Evolutionary conservation across 2,113 vertebrate species (phyloP).

Genomic region (Megaceryle torquata): DNA sequence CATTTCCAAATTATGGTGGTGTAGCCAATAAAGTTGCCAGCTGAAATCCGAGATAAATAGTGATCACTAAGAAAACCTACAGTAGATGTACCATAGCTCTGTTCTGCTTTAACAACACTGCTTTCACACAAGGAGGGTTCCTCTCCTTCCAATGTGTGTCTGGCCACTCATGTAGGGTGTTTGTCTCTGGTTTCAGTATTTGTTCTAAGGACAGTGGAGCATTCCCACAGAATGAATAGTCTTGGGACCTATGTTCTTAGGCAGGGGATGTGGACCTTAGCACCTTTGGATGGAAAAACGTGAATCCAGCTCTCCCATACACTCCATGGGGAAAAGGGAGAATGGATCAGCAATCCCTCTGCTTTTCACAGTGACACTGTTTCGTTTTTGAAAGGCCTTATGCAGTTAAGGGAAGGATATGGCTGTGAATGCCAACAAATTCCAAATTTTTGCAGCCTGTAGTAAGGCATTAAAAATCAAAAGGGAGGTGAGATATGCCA

Average conservation of each 20-base stretch:
- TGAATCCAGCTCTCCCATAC: background rate
- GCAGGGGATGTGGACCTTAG: background rate
- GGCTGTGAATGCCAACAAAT: background rate
- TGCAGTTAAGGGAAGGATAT: background rate
- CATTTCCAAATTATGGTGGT: background rate
- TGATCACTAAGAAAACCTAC: background rate
- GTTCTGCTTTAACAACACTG: background rate
- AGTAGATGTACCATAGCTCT: background rate
- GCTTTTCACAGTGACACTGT: background rate
- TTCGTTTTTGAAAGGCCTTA: background rate
- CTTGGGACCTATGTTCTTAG: background rate
- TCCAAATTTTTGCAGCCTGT: background rate
- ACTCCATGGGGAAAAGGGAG: background rate
- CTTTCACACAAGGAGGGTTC: background rate
- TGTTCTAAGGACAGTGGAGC: background rate
- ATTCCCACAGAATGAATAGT: background rate
- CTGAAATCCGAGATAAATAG: background rate
- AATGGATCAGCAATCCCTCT: background rate
- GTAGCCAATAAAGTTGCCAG: background rate
- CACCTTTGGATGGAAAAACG: background rate
- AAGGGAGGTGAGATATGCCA: background rate
- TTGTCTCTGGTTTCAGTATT: background rate
- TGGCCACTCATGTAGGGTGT: background rate
- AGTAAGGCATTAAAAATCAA: background rate
- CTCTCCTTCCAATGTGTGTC: background rate